These are phyloP conservation scores for Salticus scenicus DNA, from an alignment of 2,888 invertebrate genomes.

Conservation along the genomic window DNA sequence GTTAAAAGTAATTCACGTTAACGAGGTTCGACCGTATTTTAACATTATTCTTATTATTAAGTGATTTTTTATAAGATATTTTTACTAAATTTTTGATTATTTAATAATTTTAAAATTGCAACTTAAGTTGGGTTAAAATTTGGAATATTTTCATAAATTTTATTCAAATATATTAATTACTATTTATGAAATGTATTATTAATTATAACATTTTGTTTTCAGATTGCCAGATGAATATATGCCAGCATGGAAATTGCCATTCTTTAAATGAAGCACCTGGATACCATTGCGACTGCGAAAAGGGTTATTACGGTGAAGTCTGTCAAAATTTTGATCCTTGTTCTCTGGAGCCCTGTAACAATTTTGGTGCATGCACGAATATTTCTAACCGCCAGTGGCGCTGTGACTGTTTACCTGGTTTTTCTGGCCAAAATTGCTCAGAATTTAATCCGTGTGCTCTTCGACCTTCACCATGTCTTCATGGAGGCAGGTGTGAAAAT, in stretches of 20 bases:
- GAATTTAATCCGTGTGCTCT: slow-evolving; percentile 71
- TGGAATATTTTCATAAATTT: too few species aligned
- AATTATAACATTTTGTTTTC: too few species aligned
- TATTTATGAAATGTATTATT: too few species aligned
- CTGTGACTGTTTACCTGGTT: slow-evolving; percentile 69
- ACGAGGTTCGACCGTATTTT: too few species aligned
- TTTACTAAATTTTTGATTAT: too few species aligned
- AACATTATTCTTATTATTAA: too few species aligned
- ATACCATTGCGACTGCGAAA: slow-evolving; percentile 69
- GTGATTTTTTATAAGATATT: too few species aligned
- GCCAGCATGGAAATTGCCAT: slow-evolving; percentile 69
- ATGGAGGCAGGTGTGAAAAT: slow-evolving; percentile 70
- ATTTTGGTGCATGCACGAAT: slow-evolving; percentile 69
- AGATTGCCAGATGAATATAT: slow-evolving; percentile 70
- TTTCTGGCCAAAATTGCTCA: slow-evolving; percentile 68
- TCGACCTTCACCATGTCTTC: slow-evolving; percentile 69
- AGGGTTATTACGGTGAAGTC: slow-evolving; percentile 67
- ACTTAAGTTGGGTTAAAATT: too few species aligned
- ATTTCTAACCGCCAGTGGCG: slow-evolving; percentile 63
- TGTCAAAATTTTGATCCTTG: slow-evolving; percentile 71
- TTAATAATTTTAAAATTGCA: too few species aligned
- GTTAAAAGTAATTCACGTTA: too few species aligned
- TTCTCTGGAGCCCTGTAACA: slow-evolving; percentile 67
- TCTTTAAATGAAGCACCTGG: slow-evolving; percentile 69
- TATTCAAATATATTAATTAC: too few species aligned